phyloP scores from a whole-genome alignment of 2,113 vertebrate species.

The Cariama cristata region DNA sequence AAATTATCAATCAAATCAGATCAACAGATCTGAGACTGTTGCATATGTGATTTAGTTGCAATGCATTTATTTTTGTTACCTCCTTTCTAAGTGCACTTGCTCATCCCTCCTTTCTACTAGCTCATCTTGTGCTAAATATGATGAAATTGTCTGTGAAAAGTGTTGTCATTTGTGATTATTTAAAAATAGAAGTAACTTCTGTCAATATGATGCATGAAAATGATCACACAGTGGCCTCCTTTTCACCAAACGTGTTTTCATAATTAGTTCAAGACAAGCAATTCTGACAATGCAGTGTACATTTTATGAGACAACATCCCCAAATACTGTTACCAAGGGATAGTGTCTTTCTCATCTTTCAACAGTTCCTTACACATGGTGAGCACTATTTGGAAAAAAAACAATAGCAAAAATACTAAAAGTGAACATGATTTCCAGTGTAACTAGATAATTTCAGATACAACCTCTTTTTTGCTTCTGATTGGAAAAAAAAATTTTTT shows the following conservation, averaged over 20 bases:
- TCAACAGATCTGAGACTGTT: not conserved
- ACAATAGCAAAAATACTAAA: not conserved
- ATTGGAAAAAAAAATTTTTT: not conserved
- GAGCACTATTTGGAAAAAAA: not conserved
- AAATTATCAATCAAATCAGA: not conserved
- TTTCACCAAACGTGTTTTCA: conserved; percentile 53
- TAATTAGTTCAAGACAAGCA: conserved; percentile 73
- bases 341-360: conserved; percentile 4
- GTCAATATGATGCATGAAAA: conserved; percentile 15
- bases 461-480: not conserved
- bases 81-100: not conserved
- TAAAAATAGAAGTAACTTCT: conserved; percentile 5
- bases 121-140: not conserved
- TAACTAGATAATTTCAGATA: not conserved
- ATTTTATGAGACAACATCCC: conserved; percentile 50
- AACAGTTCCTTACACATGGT: conserved; percentile 18
- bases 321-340: not conserved
- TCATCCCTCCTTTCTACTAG: not conserved
- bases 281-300: conserved; percentile 1
- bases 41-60: not conserved
- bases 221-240: conserved; percentile 17
- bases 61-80: not conserved
- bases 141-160: not conserved
- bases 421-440: not conserved
- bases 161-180: not conserved